phyloP scores from a whole-genome alignment of 2,113 vertebrate genomes.

The Neopipo cinnamomea region DNA sequence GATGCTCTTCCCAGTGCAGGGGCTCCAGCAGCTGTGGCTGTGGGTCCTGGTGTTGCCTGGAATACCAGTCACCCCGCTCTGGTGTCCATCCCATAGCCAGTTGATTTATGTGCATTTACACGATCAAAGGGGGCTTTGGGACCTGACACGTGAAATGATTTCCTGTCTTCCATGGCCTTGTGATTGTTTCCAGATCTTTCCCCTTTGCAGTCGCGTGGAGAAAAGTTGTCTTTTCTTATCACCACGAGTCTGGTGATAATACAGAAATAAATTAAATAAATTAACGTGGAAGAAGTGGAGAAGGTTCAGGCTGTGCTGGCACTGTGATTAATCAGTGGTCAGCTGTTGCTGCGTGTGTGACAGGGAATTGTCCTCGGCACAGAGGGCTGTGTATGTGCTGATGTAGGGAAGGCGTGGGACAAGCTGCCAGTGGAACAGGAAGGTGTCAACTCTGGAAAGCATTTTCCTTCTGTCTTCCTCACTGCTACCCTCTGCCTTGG shows the following conservation, averaged over 20 bases:
- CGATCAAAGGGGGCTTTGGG: background rate
- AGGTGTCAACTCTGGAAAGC: background rate
- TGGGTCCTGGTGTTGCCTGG: background rate
- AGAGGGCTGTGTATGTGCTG: background rate
- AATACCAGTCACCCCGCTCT: background rate
- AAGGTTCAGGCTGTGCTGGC: background rate
- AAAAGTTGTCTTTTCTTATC: background rate
- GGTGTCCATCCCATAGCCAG: background rate
- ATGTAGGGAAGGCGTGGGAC: background rate
- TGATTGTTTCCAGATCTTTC: slow-evolving; percentile 8
- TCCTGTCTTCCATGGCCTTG: background rate
- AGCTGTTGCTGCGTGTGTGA: background rate
- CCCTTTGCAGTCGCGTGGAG: background rate
- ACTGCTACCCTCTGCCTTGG: background rate
- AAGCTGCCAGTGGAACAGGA: background rate
- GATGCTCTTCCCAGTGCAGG: background rate
- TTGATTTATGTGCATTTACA: background rate
- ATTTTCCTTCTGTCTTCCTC: background rate
- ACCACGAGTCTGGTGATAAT: background rate
- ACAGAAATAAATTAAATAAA: slow-evolving; percentile 1
- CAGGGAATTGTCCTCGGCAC: background rate
- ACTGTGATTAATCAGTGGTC: background rate
- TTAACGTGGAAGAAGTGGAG: background rate
- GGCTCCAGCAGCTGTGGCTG: background rate
- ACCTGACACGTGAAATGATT: background rate